Percentiles rank a stretch among this genome's conserved stretches.
Evolutionary conservation across 2,888 invertebrate species (phyloP).

Genomic region (Tethea ocularis): DNA sequence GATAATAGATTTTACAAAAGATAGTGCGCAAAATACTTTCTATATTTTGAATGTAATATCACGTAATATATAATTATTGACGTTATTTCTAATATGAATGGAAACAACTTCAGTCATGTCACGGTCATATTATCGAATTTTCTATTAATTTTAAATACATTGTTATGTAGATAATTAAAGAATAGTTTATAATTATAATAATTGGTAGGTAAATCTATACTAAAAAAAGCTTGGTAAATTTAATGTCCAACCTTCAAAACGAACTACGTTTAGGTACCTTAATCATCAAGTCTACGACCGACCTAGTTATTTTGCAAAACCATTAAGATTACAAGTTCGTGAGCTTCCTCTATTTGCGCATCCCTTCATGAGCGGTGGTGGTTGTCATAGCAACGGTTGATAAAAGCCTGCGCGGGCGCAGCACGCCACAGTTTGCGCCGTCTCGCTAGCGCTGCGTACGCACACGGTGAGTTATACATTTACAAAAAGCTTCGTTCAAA

Average conservation of each 20-base stretch:
- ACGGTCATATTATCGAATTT: neutral
- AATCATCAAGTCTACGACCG: neutral
- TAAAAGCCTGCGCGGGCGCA: slow-evolving; percentile 60
- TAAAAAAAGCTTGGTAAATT: no score
- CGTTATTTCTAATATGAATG: neutral
- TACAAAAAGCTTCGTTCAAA: slow-evolving; percentile 4
- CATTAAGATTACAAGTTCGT: slow-evolving; percentile 38
- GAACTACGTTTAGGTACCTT: slow-evolving; percentile 2
- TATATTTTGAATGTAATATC: no score
- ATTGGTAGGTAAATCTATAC: neutral
- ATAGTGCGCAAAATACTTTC: no score
- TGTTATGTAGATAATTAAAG: neutral
- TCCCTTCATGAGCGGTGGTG: slow-evolving; percentile 57
- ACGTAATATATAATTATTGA: no score
- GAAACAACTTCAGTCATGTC: no score
- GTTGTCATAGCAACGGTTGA: slow-evolving; percentile 53
- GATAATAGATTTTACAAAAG: no score
- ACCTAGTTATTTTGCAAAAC: slow-evolving; percentile 19
- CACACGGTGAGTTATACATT: slow-evolving; percentile 69
- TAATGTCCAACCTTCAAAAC: slow-evolving; percentile 9
- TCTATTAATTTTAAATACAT: no score
- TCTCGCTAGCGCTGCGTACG: slow-evolving; percentile 69
- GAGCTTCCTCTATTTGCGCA: slow-evolving; percentile 36
- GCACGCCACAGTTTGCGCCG: slow-evolving; percentile 62
- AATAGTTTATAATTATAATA: no score